These are phyloP conservation scores for Sturnus vulgaris DNA, from an alignment of 2,113 vertebrate genomes.

Conservation along the genomic window DNA sequence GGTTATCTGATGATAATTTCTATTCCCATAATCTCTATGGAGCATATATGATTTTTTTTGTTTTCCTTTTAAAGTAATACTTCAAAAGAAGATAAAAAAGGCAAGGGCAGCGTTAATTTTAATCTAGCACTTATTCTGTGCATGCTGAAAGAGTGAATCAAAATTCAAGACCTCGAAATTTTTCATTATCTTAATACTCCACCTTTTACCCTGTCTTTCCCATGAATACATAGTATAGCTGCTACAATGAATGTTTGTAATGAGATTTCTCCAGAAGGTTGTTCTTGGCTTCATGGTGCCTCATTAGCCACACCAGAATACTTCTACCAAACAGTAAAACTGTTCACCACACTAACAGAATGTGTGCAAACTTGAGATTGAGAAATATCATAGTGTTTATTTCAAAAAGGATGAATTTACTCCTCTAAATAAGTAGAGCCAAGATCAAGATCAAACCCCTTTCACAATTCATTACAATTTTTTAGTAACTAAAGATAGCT, in stretches of 20 bases:
- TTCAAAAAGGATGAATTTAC: neutral
- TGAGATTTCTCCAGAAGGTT: neutral
- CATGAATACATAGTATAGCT: neutral
- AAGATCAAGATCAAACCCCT: neutral
- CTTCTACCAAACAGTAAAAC: neutral
- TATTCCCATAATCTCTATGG: neutral
- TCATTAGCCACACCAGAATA: neutral
- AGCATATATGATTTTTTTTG: neutral
- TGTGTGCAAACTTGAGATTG: neutral
- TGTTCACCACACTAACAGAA: neutral
- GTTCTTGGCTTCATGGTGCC: neutral
- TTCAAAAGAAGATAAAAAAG: neutral
- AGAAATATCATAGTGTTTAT: neutral
- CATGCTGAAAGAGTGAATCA: neutral
- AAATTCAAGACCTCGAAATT: neutral
- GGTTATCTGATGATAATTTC: neutral
- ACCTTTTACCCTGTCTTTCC: neutral
- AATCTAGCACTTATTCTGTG: neutral
- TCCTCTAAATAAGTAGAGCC: neutral
- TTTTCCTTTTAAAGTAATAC: neutral
- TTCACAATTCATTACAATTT: neutral
- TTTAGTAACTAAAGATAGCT: neutral
- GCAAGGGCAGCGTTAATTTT: neutral
- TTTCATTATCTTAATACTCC: neutral
- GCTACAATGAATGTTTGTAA: neutral